A percentile compares a stretch with the other conserved stretches of the same genome.
phyloP scores from a whole-genome alignment of 2,797 vertebrate genomes.

The Pachyuromys duprasi region DNA sequence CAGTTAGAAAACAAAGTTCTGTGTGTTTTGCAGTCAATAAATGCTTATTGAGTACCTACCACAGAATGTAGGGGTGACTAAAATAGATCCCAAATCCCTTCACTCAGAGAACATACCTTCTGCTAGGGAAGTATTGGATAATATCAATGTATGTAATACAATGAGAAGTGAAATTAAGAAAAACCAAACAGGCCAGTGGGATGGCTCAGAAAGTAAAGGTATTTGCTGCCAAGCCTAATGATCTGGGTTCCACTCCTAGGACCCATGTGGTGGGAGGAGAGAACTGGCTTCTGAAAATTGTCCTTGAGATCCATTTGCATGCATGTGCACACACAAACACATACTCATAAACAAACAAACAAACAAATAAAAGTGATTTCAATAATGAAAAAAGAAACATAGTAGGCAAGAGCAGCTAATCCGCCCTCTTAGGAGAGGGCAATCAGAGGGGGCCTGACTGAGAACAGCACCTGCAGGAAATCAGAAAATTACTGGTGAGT shows the following conservation, averaged over 20 bases:
- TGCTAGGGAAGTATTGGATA: neutral
- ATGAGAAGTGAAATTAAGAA: neutral
- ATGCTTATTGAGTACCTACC: neutral
- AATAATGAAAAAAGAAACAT: neutral
- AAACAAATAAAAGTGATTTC: neutral
- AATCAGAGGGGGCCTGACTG: neutral
- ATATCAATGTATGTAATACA: neutral
- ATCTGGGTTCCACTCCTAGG: neutral
- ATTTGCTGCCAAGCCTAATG: neutral
- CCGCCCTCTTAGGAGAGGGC: neutral
- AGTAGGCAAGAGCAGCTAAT: neutral
- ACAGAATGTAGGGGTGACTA: neutral
- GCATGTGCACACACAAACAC: neutral
- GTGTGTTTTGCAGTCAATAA: neutral
- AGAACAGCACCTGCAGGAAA: neutral
- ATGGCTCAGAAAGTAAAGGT: neutral
- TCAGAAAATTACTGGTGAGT: neutral
- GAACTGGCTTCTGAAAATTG: neutral
- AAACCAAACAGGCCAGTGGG: neutral
- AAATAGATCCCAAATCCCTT: neutral
- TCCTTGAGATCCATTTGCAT: neutral
- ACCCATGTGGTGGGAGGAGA: neutral
- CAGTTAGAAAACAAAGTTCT: conserved; percentile 8
- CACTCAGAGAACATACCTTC: neutral
- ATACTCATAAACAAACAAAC: neutral